Conservation (phyloP, 2,888 invertebrate genomes). For the Mechanitis mazaeus region DNA sequence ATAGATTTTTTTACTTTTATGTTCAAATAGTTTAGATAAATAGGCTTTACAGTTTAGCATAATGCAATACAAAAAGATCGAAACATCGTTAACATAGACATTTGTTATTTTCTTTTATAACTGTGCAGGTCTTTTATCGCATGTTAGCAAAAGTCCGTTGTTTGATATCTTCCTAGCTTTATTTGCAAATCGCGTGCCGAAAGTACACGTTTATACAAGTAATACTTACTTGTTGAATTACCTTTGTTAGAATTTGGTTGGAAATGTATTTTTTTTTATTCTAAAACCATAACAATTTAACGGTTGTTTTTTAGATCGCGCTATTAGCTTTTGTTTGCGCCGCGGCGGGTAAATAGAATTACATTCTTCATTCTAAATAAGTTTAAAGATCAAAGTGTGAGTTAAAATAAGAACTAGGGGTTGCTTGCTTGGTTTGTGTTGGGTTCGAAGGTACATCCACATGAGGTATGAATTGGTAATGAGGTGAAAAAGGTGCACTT, state of each 20-base stretch:
- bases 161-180: slow-evolving; percentile 70
- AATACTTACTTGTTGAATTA: slow-evolving; percentile 65
- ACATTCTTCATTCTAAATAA: slow-evolving; percentile 13
- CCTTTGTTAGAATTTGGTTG: slow-evolving; percentile 43
- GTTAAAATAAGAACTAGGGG: slow-evolving; percentile 23
- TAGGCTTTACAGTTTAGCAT: slow-evolving; percentile 29
- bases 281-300: slow-evolving; percentile 12
- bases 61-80: slow-evolving; percentile 1
- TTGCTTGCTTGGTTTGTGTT: slow-evolving; percentile 39
- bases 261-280: slow-evolving; percentile 25
- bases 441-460: slow-evolving; percentile 38
- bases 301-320: slow-evolving; percentile 9
- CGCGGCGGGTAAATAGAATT: slow-evolving; percentile 7
- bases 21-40: slow-evolving; percentile 30
- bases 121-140: slow-evolving; percentile 61
- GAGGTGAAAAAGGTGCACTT: slow-evolving; percentile 49
- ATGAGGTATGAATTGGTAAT: slow-evolving; percentile 58
- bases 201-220: slow-evolving; percentile 47
- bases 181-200: slow-evolving; percentile 71
- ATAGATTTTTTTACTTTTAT: slow-evolving; percentile 5
- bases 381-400: slow-evolving; percentile 10
- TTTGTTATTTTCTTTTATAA: slow-evolving; percentile 62
- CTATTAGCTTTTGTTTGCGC: slow-evolving; percentile 6
- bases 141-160: slow-evolving; percentile 54
- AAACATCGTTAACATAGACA: slow-evolving; percentile 32